Evolutionary conservation across 1,140 invertebrate genomes (phyloP).

Genomic region (Micrasema longulum): DNA sequence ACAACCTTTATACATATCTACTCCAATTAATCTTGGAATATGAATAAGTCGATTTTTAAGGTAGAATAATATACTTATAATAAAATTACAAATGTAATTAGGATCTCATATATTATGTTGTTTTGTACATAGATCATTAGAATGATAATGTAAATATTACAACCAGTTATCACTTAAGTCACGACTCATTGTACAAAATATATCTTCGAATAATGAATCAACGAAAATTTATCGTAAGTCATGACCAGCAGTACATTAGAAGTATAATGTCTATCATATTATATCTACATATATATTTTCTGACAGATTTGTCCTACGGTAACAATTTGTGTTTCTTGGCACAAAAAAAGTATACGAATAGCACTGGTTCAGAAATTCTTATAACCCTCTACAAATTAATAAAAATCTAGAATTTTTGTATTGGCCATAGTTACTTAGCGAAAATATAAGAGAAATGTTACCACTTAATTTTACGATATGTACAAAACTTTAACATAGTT

Average conservation of each 20-base stretch:
- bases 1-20: constrained; percentile 52
- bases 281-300: constrained; percentile 13
- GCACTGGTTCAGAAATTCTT: constrained; percentile 5
- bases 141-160: constrained; percentile 46
- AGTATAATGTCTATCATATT: too few relatives aligned
- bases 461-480: too few relatives aligned
- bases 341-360: constrained; percentile 49
- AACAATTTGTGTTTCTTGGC: constrained; percentile 2
- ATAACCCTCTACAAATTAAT: constrained; percentile 1
- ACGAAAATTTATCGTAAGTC: constrained; percentile 48
- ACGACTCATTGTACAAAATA: constrained; percentile 50
- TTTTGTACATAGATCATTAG: constrained; percentile 45
- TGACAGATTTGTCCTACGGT: constrained; percentile 16
- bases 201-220: constrained; percentile 51
- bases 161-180: constrained; percentile 39
- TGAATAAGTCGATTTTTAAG: constrained; percentile 27
- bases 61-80: too few relatives aligned
- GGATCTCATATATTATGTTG: constrained; percentile 15
- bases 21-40: constrained; percentile 43
- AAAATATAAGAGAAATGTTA: too few relatives aligned
- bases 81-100: too few relatives aligned
- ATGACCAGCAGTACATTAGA: constrained; percentile 25
- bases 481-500: too few relatives aligned
- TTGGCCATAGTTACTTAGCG: too few relatives aligned
- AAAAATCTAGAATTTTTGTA: constrained; percentile 21